A percentile compares a stretch with the other conserved stretches of the same genome.
Evolutionary conservation across 2,113 vertebrate genomes (phyloP).

Genomic region (Pholis gunnellus): DNA sequence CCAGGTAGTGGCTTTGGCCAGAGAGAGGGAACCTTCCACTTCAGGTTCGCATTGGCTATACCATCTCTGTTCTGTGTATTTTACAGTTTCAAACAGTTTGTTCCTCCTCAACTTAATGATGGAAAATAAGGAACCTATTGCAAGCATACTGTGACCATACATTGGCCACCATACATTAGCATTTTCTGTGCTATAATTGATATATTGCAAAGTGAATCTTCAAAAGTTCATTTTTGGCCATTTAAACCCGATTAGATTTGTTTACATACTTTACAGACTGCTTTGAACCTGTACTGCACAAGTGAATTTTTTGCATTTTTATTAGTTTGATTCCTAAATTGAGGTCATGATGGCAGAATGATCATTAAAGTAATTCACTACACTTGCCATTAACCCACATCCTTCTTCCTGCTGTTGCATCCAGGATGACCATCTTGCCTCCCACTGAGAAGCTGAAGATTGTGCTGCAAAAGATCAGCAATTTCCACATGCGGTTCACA

Average conservation of each 20-base stretch:
- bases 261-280: background rate
- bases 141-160: background rate
- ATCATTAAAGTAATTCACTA: background rate
- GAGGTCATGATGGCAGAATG: background rate
- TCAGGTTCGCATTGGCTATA: slow-evolving; percentile 82
- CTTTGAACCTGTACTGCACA: background rate
- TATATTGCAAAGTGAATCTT: background rate
- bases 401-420: background rate
- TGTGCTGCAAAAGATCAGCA: slow-evolving; percentile 85
- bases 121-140: background rate
- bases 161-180: background rate
- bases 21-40: slow-evolving; percentile 91
- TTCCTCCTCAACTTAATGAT: background rate
- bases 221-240: background rate
- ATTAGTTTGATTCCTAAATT: background rate
- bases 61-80: background rate
- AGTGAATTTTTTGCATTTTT: background rate
- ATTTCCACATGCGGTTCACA: slow-evolving; percentile 87
- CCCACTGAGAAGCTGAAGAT: slow-evolving; percentile 87
- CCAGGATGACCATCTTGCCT: slow-evolving; percentile 92
- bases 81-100: background rate
- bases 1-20: slow-evolving; percentile 96
- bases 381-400: background rate
- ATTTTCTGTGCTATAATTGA: background rate
- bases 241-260: background rate